These are phyloP conservation scores for Phycodurus eques DNA, from an alignment of 2,113 vertebrate species.

Conservation along the genomic window DNA sequence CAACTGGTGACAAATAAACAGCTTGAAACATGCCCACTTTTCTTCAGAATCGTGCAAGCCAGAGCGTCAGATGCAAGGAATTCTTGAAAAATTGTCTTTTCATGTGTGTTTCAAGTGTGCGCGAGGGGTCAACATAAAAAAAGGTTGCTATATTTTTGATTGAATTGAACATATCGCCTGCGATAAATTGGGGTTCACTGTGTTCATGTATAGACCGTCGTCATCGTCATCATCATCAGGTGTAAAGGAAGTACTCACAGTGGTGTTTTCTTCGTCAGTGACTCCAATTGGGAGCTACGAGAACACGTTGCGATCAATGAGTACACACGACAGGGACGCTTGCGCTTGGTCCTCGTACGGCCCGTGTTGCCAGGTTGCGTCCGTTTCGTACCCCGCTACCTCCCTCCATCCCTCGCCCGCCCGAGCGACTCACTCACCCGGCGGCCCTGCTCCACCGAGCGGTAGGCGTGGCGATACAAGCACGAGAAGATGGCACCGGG, in stretches of 20 bases:
- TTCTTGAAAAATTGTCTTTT: too few relatives aligned
- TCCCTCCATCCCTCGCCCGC: too few relatives aligned
- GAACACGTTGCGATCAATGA: conserved; percentile 34
- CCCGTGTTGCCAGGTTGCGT: neutral
- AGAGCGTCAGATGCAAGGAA: too few relatives aligned
- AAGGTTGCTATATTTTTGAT: too few relatives aligned
- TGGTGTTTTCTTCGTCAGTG: conserved; percentile 23
- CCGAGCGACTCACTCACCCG: conserved; percentile 72
- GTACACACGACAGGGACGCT: neutral
- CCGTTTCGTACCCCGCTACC: neutral
- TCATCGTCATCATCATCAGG: neutral
- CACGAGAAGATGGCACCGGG: conserved; percentile 92
- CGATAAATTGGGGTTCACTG: neutral
- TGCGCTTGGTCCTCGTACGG: neutral
- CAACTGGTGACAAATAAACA: too few relatives aligned
- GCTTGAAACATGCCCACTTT: too few relatives aligned
- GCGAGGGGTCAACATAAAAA: too few relatives aligned
- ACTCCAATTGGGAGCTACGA: conserved; percentile 24
- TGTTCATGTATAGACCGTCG: neutral
- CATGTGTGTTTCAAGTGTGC: too few relatives aligned
- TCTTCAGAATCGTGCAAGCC: too few relatives aligned
- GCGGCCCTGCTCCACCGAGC: conserved; percentile 88
- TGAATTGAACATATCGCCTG: neutral
- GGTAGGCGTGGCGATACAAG: conserved; percentile 90
- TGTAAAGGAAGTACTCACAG: conserved; percentile 18